These are phyloP conservation scores for Aphyosemion australe DNA, from an alignment of 2,113 vertebrate species.

Conservation along the genomic window DNA sequence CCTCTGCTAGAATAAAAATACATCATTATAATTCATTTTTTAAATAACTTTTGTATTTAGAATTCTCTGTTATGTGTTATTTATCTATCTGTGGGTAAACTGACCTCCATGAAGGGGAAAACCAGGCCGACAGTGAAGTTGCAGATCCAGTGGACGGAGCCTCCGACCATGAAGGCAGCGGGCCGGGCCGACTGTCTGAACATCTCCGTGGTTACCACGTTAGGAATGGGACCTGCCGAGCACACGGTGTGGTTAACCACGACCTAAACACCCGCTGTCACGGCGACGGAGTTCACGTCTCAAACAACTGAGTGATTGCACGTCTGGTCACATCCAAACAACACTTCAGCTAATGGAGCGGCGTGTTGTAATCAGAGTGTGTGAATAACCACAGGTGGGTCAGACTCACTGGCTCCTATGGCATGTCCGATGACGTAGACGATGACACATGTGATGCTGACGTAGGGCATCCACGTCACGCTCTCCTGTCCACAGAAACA, in stretches of 20 bases:
- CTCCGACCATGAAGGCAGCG: slow-evolving; percentile 90
- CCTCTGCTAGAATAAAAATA: too few species aligned
- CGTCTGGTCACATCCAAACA: slow-evolving; percentile 58
- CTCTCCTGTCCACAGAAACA: slow-evolving; percentile 66
- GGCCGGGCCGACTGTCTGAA: slow-evolving; percentile 94
- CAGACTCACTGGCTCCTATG: slow-evolving; percentile 89
- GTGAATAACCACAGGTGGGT: slow-evolving; percentile 29
- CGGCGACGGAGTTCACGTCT: slow-evolving; percentile 12
- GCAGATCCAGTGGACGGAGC: slow-evolving; percentile 91
- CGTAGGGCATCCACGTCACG: slow-evolving; percentile 86
- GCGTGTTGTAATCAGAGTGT: slow-evolving; percentile 35
- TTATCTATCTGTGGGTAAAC: slow-evolving; percentile 32
- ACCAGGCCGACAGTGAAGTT: slow-evolving; percentile 91
- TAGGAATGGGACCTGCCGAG: slow-evolving; percentile 86
- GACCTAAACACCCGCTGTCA: slow-evolving; percentile 29
- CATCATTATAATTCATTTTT: too few species aligned
- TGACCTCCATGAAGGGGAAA: slow-evolving; percentile 92
- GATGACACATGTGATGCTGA: slow-evolving; percentile 88
- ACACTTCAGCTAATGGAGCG: slow-evolving; percentile 57
- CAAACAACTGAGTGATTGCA: slow-evolving; percentile 42
- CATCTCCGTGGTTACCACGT: slow-evolving; percentile 89
- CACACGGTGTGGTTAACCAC: slow-evolving; percentile 16
- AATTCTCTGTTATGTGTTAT: too few species aligned
- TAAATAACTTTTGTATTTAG: too few species aligned
- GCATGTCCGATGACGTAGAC: slow-evolving; percentile 89